These are phyloP conservation scores for Ochotona curzoniae DNA, from an alignment of 2,113 vertebrate species.

Conservation along the genomic window DNA sequence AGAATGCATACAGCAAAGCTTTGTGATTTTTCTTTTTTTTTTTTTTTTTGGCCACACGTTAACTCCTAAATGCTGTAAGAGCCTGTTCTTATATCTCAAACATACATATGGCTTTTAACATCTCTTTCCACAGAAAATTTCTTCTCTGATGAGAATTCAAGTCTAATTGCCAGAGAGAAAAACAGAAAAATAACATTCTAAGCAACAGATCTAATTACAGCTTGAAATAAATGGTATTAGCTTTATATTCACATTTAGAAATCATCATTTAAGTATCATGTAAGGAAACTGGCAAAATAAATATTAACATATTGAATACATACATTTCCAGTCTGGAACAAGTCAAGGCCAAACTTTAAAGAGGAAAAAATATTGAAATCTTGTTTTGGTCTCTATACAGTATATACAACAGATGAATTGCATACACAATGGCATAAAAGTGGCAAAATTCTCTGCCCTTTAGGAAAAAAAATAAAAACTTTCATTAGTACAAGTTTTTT, in stretches of 20 bases:
- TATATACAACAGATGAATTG: slow-evolving; percentile 18
- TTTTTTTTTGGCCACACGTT: background rate
- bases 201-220: slow-evolving; percentile 9
- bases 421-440: slow-evolving; percentile 31
- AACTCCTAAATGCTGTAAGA: slow-evolving; percentile 36
- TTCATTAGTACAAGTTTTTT: slow-evolving; percentile 31
- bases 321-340: slow-evolving; percentile 48
- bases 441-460: background rate
- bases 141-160: slow-evolving; percentile 51
- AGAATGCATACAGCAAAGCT: slow-evolving; percentile 40
- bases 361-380: slow-evolving; percentile 52
- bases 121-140: slow-evolving; percentile 24
- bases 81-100: background rate
- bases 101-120: background rate
- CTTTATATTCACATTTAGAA: slow-evolving; percentile 22
- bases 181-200: slow-evolving; percentile 46
- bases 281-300: slow-evolving; percentile 28
- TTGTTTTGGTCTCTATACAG: background rate
- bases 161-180: slow-evolving; percentile 13
- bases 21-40: no score
- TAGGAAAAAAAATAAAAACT: slow-evolving; percentile 33
- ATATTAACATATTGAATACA: slow-evolving; percentile 39
- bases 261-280: background rate
- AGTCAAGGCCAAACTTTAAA: slow-evolving; percentile 45
- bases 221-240: background rate